phyloP scores from a whole-genome alignment of 2,797 vertebrate genomes.

The Microctenopoma lineatum region DNA sequence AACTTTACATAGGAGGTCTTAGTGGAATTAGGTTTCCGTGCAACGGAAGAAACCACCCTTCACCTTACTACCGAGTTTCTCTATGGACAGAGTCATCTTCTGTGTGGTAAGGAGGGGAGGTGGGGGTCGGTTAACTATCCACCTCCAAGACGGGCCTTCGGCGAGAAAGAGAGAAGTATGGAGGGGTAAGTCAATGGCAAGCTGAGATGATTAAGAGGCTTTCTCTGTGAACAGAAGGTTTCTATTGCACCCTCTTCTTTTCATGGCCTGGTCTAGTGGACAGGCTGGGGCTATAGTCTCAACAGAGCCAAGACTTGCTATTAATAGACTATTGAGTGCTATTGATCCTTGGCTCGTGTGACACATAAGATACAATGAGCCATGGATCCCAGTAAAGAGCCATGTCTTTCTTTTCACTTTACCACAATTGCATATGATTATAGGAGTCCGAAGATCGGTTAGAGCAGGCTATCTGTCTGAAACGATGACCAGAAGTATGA shows the following conservation, averaged over 20 bases:
- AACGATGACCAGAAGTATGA: conserved; percentile 63
- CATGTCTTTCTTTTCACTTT: conserved; percentile 82
- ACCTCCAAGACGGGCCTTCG: conserved; percentile 71
- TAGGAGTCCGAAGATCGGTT: conserved; percentile 74
- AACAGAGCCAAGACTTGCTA: conserved; percentile 81
- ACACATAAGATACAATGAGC: conserved; percentile 87
- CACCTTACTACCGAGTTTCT: conserved; percentile 68
- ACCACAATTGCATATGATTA: conserved; percentile 88
- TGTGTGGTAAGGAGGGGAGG: conserved; percentile 50
- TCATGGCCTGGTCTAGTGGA: conserved; percentile 78
- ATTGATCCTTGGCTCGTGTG: conserved; percentile 85
- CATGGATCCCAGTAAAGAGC: conserved; percentile 84
- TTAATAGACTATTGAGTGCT: conserved; percentile 89
- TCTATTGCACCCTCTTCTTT: conserved; percentile 83
- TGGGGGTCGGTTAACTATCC: conserved; percentile 71
- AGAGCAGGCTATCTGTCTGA: conserved; percentile 54
- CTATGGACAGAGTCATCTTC: conserved; percentile 70
- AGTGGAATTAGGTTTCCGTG: conserved; percentile 40
- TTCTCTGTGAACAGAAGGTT: conserved; percentile 86
- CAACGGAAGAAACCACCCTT: conserved; percentile 57
- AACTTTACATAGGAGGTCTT: conserved; percentile 16
- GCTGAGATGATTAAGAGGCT: conserved; percentile 88
- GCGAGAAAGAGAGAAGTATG: conserved; percentile 67
- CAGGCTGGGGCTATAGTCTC: conserved; percentile 78
- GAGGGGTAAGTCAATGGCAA: conserved; percentile 85